Conservation (phyloP, 2,888 invertebrate species). For the Oithona nana region DNA sequence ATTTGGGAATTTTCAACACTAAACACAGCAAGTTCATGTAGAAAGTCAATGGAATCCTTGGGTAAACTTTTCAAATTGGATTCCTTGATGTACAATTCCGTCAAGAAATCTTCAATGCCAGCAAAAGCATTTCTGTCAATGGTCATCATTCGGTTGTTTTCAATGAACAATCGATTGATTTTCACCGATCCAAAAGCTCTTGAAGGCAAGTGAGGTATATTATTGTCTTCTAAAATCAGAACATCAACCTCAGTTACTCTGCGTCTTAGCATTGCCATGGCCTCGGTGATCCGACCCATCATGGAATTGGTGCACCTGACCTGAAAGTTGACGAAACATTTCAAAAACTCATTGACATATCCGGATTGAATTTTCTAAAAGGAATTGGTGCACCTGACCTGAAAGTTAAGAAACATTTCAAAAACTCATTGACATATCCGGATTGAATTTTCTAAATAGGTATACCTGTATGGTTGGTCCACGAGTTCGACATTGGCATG, state of each 20-base stretch:
- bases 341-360: neutral
- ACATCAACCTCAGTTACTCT: conserved; percentile 12
- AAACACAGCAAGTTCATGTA: conserved; percentile 2
- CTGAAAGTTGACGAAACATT: neutral
- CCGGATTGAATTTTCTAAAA: neutral
- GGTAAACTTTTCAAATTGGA: conserved; percentile 3
- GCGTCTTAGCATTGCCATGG: conserved; percentile 2
- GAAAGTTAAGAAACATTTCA: neutral
- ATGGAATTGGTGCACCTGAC: conserved; percentile 8
- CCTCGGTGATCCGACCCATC: conserved; percentile 14
- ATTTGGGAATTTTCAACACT: conserved; percentile 16
- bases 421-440: neutral
- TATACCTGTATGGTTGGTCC: conserved; percentile 13
- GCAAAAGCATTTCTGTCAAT: conserved; percentile 17
- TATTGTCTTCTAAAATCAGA: conserved; percentile 16
- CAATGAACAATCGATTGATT: conserved; percentile 16
- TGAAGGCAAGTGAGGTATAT: conserved; percentile 15
- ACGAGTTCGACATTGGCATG: conserved; percentile 14
- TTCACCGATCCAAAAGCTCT: conserved; percentile 16
- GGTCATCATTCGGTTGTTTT: conserved; percentile 12
- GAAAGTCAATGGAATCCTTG: conserved; percentile 7
- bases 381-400: conserved; percentile 5
- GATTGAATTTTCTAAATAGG: neutral
- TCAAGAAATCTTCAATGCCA: conserved; percentile 14
- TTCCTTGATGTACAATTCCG: conserved; percentile 15